A percentile compares a stretch with the other conserved stretches of the same genome.
These are phyloP conservation scores for Plestiodon gilberti DNA, from an alignment of 2,113 vertebrate species.

Conservation along the genomic window DNA sequence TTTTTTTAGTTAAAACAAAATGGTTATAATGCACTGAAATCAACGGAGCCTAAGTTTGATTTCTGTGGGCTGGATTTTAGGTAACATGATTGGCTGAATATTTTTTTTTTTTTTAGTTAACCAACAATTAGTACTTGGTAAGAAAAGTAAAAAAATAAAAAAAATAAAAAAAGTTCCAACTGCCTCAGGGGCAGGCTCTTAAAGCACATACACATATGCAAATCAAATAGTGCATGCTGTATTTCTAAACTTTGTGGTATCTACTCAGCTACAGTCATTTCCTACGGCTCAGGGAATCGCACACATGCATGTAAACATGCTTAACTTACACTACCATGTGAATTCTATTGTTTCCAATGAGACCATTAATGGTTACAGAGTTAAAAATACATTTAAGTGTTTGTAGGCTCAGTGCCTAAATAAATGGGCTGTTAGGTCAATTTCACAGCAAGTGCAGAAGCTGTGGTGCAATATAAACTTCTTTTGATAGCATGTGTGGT, in stretches of 20 bases:
- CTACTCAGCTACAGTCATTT: background rate
- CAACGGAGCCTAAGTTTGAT: background rate
- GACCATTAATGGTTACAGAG: constrained; percentile 25
- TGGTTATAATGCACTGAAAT: background rate
- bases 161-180: background rate
- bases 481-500: constrained; percentile 17
- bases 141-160: background rate
- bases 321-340: constrained; percentile 14
- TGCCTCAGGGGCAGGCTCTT: background rate
- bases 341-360: constrained; percentile 23
- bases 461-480: background rate
- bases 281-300: constrained; percentile 1
- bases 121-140: background rate
- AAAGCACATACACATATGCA: background rate
- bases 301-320: constrained; percentile 6
- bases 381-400: constrained; percentile 21
- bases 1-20: background rate
- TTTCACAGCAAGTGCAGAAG: background rate
- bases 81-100: background rate
- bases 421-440: background rate
- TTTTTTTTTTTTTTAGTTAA: background rate
- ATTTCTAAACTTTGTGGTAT: constrained; percentile 3
- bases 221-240: background rate
- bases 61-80: background rate
- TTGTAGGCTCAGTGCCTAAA: constrained; percentile 24